phyloP scores from a whole-genome alignment of 2,113 vertebrate species.

The Pelobates fuscus region DNA sequence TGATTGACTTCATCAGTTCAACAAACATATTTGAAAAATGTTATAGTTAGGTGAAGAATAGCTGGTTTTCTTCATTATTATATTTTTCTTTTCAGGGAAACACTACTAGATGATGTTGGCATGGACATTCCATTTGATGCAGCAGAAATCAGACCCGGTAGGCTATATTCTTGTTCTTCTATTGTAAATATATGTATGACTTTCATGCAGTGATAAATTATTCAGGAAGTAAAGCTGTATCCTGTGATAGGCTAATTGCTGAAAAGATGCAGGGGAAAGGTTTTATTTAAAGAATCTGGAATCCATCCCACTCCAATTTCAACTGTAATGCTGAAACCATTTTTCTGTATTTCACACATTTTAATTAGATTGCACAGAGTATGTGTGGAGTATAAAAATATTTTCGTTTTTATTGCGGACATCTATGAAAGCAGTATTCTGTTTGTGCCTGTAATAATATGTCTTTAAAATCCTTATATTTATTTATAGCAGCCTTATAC shows the following conservation, averaged over 20 bases:
- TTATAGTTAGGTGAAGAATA: no score
- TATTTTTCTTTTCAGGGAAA: conserved; percentile 65
- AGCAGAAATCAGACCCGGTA: conserved; percentile 84
- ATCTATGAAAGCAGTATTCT: no score
- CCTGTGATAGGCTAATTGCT: conserved; percentile 43
- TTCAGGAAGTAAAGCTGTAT: conserved; percentile 51
- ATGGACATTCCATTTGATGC: conserved; percentile 78
- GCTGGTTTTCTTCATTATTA: conserved; percentile 5
- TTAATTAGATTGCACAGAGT: no score
- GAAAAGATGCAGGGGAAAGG: conserved; percentile 27
- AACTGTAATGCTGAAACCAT: conserved; percentile 40
- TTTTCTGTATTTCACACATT: not conserved
- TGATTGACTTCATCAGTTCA: no score
- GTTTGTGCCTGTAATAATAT: no score
- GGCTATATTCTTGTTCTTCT: conserved; percentile 53
- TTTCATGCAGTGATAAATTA: conserved; percentile 47
- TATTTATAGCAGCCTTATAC: no score
- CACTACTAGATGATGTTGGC: conserved; percentile 72
- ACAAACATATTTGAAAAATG: no score
- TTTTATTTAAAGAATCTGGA: conserved; percentile 48
- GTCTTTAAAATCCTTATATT: no score
- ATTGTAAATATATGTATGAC: conserved; percentile 42
- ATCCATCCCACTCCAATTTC: conserved; percentile 13
- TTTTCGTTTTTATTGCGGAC: no score
- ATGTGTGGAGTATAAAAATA: no score